A percentile compares a stretch with the other conserved stretches of the same genome.
These are phyloP conservation scores for Oasisia sp. DNA, from an alignment of 2,888 invertebrate genomes.

Conservation along the genomic window DNA sequence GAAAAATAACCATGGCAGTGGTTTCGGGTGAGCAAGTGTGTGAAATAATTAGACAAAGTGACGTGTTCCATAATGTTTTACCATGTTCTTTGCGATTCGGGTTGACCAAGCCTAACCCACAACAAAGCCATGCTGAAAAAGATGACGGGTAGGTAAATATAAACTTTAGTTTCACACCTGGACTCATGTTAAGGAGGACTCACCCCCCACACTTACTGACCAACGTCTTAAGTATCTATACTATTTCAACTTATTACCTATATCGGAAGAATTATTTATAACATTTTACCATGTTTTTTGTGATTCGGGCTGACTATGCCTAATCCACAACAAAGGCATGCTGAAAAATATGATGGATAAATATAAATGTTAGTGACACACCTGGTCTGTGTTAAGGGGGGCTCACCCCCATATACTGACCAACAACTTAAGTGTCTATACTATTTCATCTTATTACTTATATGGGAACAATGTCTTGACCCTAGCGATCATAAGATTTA, in stretches of 20 bases:
- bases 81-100: constrained; percentile 30
- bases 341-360: constrained; percentile 27
- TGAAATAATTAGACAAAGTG: constrained; percentile 25
- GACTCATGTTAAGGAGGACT: background rate
- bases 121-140: constrained; percentile 35
- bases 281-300: background rate
- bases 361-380: background rate
- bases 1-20: background rate
- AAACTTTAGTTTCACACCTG: background rate
- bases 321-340: constrained; percentile 34
- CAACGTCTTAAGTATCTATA: background rate
- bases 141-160: background rate
- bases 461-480: background rate
- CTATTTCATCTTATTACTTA: too few relatives aligned
- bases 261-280: background rate
- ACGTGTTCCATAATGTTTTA: constrained; percentile 21
- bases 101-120: constrained; percentile 32
- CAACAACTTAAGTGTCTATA: background rate
- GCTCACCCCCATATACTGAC: background rate
- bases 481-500: background rate
- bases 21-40: background rate
- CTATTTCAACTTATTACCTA: too few relatives aligned
- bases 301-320: constrained; percentile 26
- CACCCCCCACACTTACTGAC: background rate
- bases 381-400: background rate